Conservation (phyloP, 2,888 invertebrate genomes). For the Campoletis raptor region DNA sequence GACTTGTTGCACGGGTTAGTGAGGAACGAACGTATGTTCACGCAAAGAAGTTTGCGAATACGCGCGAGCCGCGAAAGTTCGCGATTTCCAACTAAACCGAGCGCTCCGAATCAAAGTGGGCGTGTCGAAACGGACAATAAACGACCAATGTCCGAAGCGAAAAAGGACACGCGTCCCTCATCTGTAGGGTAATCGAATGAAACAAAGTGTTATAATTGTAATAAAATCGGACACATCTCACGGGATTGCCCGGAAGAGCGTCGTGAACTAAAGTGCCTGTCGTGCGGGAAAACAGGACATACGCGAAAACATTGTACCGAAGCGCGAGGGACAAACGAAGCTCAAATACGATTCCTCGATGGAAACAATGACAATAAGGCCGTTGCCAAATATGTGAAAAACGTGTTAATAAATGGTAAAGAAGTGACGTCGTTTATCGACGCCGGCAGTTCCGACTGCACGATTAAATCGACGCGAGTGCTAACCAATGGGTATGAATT, state of each 20-base stretch:
- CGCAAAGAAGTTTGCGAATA: background rate
- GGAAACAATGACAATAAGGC: background rate
- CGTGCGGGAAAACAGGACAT: constrained; percentile 32
- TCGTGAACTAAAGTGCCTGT: background rate
- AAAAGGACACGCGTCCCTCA: background rate
- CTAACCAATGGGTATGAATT: background rate
- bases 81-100: background rate
- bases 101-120: background rate
- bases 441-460: constrained; percentile 50
- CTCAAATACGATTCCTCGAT: background rate
- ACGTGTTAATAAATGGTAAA: constrained; percentile 5
- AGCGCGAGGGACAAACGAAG: background rate
- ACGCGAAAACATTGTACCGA: constrained; percentile 30
- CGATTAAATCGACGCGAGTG: constrained; percentile 30
- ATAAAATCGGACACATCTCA: background rate
- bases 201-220: background rate
- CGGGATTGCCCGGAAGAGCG: background rate
- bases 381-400: background rate
- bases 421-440: constrained; percentile 38
- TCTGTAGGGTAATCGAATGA: background rate
- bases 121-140: background rate
- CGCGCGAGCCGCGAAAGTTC: background rate
- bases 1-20: constrained; percentile 36
- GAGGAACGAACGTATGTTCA: background rate
- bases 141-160: background rate